These are phyloP conservation scores for Parazoanthus darwini DNA, from an alignment of 92 coral and sea anemone genomes.

Conservation along the genomic window DNA sequence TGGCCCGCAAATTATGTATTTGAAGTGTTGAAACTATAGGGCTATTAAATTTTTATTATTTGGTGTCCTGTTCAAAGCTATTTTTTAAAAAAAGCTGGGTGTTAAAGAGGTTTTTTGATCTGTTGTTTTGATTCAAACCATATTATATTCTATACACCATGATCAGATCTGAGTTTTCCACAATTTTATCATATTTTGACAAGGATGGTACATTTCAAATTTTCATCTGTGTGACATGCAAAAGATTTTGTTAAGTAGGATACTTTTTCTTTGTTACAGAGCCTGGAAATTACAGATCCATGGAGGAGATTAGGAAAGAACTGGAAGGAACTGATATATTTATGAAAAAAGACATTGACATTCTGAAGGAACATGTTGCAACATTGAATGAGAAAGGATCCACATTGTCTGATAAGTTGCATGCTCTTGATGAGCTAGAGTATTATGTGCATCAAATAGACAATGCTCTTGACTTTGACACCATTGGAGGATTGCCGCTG, in stretches of 20 bases:
- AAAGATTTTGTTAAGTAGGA: neutral
- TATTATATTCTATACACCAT: too few species aligned
- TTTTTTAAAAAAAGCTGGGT: too few species aligned
- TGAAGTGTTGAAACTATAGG: too few species aligned
- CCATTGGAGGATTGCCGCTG: slow-evolving; percentile 83
- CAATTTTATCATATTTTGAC: too few species aligned
- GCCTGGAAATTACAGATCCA: slow-evolving; percentile 67
- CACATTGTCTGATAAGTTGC: slow-evolving; percentile 60
- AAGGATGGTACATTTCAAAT: too few species aligned
- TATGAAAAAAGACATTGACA: slow-evolving; percentile 85
- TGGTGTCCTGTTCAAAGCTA: too few species aligned
- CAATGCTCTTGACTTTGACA: slow-evolving; percentile 88
- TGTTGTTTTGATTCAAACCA: too few species aligned
- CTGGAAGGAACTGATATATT: slow-evolving; percentile 83
- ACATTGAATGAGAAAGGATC: slow-evolving; percentile 64
- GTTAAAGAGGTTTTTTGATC: too few species aligned
- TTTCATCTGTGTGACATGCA: too few species aligned
- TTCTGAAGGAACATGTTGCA: slow-evolving; percentile 70
- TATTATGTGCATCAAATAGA: slow-evolving; percentile 94
- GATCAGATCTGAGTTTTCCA: too few species aligned
- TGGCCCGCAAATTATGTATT: too few species aligned
- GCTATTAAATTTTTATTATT: too few species aligned
- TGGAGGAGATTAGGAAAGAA: slow-evolving; percentile 91
- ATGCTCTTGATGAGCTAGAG: slow-evolving; percentile 87
- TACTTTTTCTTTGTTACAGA: neutral